Evolutionary conservation across 2,888 invertebrate genomes (phyloP), one percentile per base, ranked within the genome.

Genomic region (Coenonympha glycerion): DNA sequence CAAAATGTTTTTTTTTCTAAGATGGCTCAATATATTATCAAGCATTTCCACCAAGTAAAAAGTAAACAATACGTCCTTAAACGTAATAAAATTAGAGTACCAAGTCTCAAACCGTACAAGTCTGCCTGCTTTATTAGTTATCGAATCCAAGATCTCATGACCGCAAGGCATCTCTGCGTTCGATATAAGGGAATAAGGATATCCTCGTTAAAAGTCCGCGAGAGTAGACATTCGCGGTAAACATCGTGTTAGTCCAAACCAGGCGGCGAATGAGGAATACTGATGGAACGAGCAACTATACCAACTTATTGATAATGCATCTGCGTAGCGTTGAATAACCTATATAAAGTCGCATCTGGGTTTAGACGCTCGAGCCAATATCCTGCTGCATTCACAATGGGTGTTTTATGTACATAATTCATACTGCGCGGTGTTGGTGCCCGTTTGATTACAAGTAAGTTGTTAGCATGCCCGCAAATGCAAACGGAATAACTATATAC

Each of bases 241-340:
- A 44, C 42, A 44, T 31, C 31, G 22, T 21, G 31, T 21, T 31
- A 44, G 21, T 13, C 21, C 30, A 31, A 30, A 30, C 21, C 13
- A 22, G 9, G 15, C 21, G 5, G 9, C 42, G 6, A 21, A 19
- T n/a, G n/a, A 2, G 2, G 42, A 44, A 44, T 44, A 44, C 21
- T 30, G 31, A 31, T 21, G 13, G 13, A 9, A n/a, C 31, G 3
- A 21, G 21, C 9, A 31, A 31, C 31, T 33, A n/a, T n/a, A 21
- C 21, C 22, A 9, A 19, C 44, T 31, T 44, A 33, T 45, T 22
- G 18, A 16, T 34, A 45, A 45, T 33, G 34, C 24, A 34, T 15
- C 44, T 44, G 31, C 45, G 34, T 45, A 45, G 22, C 24, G 21
- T 30, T 31, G 42, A 45, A 45, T 45, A 45, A 34, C 45, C 33